phyloP scores from a whole-genome alignment of 2,797 vertebrate genomes.

The Pogoniulus pusillus region DNA sequence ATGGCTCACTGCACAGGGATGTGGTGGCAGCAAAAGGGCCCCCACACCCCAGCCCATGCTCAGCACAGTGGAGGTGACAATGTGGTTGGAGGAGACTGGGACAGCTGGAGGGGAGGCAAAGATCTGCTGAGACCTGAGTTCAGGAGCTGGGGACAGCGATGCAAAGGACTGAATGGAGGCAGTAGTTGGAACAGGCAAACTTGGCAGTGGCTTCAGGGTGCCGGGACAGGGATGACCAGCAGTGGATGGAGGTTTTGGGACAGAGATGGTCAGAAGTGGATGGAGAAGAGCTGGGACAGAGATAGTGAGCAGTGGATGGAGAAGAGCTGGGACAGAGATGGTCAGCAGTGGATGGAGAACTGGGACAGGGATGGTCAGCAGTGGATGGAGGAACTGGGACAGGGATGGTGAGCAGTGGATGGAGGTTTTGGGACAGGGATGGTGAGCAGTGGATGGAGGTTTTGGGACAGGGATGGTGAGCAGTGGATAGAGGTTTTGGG shows the following conservation, averaged over 20 bases:
- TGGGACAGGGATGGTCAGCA: too few relatives aligned
- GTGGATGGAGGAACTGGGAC: too few relatives aligned
- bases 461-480: background rate
- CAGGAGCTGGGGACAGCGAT: background rate
- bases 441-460: background rate
- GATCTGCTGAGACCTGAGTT: too few relatives aligned
- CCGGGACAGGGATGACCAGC: background rate
- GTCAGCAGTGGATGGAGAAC: fast-evolving
- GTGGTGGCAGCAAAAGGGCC: background rate
- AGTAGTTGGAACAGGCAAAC: background rate
- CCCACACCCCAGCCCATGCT: background rate
- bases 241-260: fast-evolving
- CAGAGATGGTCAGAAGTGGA: background rate
- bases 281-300: background rate
- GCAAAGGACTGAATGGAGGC: fast-evolving
- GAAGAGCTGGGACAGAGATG: background rate
- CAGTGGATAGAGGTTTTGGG: too few relatives aligned
- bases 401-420: background rate
- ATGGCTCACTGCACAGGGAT: fast-evolving
- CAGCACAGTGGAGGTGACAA: background rate
- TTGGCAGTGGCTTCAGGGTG: background rate
- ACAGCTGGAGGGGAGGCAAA: too few relatives aligned
- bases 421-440: background rate
- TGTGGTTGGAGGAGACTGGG: background rate
- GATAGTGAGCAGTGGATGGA: background rate